phyloP scores from a whole-genome alignment of 2,888 invertebrate genomes.

The Dynastes hyllus region DNA sequence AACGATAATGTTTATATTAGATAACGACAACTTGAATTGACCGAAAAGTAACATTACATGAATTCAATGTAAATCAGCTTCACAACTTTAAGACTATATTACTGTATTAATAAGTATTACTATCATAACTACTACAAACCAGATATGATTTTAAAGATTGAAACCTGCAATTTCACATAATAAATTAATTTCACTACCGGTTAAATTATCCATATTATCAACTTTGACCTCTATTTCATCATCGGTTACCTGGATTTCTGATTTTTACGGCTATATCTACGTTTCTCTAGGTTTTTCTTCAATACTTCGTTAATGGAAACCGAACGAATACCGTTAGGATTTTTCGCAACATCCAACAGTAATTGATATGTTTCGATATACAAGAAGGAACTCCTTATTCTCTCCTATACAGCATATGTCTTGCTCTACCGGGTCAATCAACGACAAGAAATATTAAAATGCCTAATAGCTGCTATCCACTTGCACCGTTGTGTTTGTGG shows the following conservation, averaged over 20 bases:
- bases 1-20: too few relatives aligned
- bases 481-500: neutral
- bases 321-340: slow-evolving; percentile 21
- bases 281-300: neutral
- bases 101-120: neutral
- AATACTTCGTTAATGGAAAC: slow-evolving; percentile 15
- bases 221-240: slow-evolving; percentile 28
- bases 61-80: too few relatives aligned
- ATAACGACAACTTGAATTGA: too few relatives aligned
- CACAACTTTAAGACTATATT: too few relatives aligned
- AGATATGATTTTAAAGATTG: neutral
- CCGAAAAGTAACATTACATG: too few relatives aligned
- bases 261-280: too few relatives aligned
- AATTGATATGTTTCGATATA: slow-evolving; percentile 18
- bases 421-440: slow-evolving; percentile 13
- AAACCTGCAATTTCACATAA: slow-evolving; percentile 9
- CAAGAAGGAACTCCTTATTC: too few relatives aligned
- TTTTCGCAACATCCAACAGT: slow-evolving; percentile 17
- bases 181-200: neutral
- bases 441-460: slow-evolving; percentile 4
- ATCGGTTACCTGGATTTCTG: neutral
- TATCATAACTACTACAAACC: neutral
- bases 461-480: neutral
- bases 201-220: neutral
- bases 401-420: too few relatives aligned